Evolutionary conservation across 2,888 invertebrate species (phyloP).

Genomic region (Eupithecia vulgata): DNA sequence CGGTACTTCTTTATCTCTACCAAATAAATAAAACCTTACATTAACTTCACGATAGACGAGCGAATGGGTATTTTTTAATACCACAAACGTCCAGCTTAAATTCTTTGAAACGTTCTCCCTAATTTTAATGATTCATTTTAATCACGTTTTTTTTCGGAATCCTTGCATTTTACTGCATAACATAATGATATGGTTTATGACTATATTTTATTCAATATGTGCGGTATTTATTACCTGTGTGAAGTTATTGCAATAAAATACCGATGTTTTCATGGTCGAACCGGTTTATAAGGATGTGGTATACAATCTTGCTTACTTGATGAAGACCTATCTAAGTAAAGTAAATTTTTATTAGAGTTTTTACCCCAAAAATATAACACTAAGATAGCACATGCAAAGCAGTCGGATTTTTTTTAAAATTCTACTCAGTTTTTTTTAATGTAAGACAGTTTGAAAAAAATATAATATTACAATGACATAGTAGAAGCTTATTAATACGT

Average conservation of each 20-base stretch:
- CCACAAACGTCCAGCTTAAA: slow-evolving; percentile 1
- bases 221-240: slow-evolving; percentile 58
- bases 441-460: no score
- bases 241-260: slow-evolving; percentile 57
- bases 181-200: slow-evolving; percentile 55
- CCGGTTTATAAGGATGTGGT: slow-evolving; percentile 51
- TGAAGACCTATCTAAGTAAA: slow-evolving; percentile 39
- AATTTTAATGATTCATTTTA: slow-evolving; percentile 40
- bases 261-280: slow-evolving; percentile 53
- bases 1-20: slow-evolving; percentile 24
- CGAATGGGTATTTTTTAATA: neutral
- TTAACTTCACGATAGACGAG: neutral
- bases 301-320: slow-evolving; percentile 29
- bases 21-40: slow-evolving; percentile 2
- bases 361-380: no score
- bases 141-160: slow-evolving; percentile 35
- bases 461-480: no score
- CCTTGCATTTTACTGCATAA: slow-evolving; percentile 46
- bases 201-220: slow-evolving; percentile 60
- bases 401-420: no score
- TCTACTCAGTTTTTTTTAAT: no score
- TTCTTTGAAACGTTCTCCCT: slow-evolving; percentile 16
- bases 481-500: no score
- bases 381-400: no score
- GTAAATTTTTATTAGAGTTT: no score